These are phyloP conservation scores for Tamandua tetradactyla DNA, from an alignment of 2,797 vertebrate genomes.

Conservation along the genomic window DNA sequence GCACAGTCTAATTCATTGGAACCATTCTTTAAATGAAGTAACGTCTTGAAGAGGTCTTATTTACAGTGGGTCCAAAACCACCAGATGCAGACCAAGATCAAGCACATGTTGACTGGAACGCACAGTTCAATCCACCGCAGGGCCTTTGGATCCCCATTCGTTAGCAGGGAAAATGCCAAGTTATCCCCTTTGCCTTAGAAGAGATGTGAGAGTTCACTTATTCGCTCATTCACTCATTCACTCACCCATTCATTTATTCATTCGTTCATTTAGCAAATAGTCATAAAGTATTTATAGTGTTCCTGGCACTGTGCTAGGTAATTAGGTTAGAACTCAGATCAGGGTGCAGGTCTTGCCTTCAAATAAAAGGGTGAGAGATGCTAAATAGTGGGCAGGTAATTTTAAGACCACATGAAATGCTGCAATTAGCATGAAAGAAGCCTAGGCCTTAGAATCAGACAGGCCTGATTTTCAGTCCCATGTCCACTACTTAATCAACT, in stretches of 20 bases:
- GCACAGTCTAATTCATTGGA: too few relatives aligned
- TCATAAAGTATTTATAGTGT: background rate
- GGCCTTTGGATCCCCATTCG: background rate
- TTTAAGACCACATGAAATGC: background rate
- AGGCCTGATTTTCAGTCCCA: background rate
- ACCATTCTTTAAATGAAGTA: too few relatives aligned
- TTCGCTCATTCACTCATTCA: background rate
- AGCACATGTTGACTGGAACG: too few relatives aligned
- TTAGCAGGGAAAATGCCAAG: background rate
- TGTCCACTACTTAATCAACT: background rate
- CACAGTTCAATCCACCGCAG: too few relatives aligned
- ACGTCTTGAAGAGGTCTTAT: too few relatives aligned
- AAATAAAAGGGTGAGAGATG: background rate
- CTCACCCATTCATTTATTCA: background rate
- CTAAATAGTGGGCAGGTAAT: background rate
- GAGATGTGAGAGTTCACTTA: background rate
- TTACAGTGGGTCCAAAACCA: too few relatives aligned
- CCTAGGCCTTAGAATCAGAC: background rate
- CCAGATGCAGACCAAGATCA: too few relatives aligned
- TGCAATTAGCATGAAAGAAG: background rate
- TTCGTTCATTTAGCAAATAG: background rate
- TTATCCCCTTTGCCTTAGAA: background rate
- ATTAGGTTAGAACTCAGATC: background rate
- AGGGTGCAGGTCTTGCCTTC: background rate
- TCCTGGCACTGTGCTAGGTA: background rate